A percentile compares a stretch with the other conserved stretches of the same genome.
These are phyloP conservation scores for Sorex fumeus DNA, from an alignment of 2,113 vertebrate species.

Conservation along the genomic window DNA sequence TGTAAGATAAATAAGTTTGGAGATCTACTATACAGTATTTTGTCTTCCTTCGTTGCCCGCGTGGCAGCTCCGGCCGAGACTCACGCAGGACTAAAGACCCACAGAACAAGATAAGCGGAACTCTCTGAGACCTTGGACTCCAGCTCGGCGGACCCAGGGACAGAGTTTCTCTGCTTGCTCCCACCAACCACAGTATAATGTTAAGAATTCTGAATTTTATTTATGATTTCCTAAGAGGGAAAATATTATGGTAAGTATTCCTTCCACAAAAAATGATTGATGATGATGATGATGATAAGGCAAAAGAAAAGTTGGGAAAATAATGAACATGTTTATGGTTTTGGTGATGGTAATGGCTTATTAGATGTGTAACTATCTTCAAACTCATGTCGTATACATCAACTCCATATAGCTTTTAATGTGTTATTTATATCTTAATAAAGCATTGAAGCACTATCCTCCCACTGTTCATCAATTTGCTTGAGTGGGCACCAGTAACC, in stretches of 20 bases:
- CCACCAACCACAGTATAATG: too few species aligned
- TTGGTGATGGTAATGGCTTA: not conserved
- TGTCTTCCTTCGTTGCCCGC: too few species aligned
- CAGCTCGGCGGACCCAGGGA: too few species aligned
- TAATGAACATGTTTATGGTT: not conserved
- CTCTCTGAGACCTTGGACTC: too few species aligned
- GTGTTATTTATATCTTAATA: not conserved
- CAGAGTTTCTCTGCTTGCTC: too few species aligned
- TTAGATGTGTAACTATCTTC: not conserved
- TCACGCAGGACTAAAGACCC: too few species aligned
- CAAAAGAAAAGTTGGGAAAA: not conserved
- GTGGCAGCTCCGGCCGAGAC: too few species aligned
- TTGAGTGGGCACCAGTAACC: too few species aligned
- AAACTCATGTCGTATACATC: not conserved
- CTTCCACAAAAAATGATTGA: not conserved
- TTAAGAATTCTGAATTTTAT: not conserved
- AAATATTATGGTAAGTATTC: conserved; percentile 20
- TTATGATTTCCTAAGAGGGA: not conserved
- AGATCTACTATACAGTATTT: not conserved
- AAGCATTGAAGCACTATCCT: too few species aligned
- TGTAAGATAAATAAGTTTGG: not conserved
- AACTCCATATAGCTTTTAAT: not conserved
- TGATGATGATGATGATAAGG: not conserved
- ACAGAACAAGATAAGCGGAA: too few species aligned
- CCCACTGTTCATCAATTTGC: too few species aligned